Conservation (phyloP, 2,888 invertebrate species). For the Amiota mariae region DNA sequence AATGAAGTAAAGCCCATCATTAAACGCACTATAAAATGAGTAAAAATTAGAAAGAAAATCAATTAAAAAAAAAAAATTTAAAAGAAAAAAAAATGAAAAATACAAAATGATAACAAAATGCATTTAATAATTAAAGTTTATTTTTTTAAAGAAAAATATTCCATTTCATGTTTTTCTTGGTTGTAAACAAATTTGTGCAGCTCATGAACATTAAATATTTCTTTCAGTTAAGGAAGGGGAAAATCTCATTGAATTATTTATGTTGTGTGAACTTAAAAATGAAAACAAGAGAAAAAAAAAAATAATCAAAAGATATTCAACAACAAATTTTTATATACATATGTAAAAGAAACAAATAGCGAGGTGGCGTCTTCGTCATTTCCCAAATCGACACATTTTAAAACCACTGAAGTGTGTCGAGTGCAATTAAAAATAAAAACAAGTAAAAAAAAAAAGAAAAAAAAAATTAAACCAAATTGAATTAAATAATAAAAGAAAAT, state of each 20-base stretch:
- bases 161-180: slow-evolving; percentile 32
- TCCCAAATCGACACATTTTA: slow-evolving; percentile 29
- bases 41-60: too few species aligned
- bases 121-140: background rate
- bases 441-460: slow-evolving; percentile 15
- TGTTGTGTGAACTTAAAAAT: too few species aligned
- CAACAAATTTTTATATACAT: too few species aligned
- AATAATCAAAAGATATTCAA: slow-evolving; percentile 34
- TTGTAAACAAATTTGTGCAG: slow-evolving; percentile 62
- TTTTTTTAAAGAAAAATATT: background rate
- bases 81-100: background rate
- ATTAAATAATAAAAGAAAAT: slow-evolving; percentile 31
- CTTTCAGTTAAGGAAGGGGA: too few species aligned
- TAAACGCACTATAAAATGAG: too few species aligned
- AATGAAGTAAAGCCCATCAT: background rate
- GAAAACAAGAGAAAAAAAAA: slow-evolving; percentile 48
- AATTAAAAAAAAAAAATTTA: background rate
- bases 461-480: slow-evolving; percentile 28
- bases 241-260: too few species aligned
- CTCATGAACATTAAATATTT: slow-evolving; percentile 39
- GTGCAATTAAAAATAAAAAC: slow-evolving; percentile 47
- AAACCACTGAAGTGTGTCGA: slow-evolving; percentile 62
- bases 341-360: slow-evolving; percentile 36
- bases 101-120: background rate
- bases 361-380: slow-evolving; percentile 19